Base-by-base conservation (phyloP, 2,797 vertebrate species). In the Silurus lanzhouensis region DNA sequence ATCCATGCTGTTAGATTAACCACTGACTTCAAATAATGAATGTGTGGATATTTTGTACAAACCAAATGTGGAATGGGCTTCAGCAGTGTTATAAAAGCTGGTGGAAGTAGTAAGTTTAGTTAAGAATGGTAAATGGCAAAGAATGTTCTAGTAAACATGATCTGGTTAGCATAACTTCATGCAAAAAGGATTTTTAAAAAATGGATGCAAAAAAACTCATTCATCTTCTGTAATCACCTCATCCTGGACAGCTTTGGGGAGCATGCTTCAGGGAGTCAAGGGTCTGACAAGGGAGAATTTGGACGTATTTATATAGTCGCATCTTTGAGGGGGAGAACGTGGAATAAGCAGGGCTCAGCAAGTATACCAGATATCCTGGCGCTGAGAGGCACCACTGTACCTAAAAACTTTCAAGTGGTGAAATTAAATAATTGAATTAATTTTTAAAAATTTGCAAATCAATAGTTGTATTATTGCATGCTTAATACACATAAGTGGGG, bases 21-120 rank as follows among this genome's bases (percentile, higher is more conserved):
- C 71, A 25, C 46, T 68, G 83, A 74, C 91, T 90, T 81, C 78
- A 85, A 70, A 38, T 60, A 27, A 83, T 81, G 92, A 92, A 93
- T 89, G 90, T 90, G 86, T 91, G 86, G 87, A 91, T 72, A 91
- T 91, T 70, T 88, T 15, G 74, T 87, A 88, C 85, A 88, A 82
- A 86, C 88, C 72, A 89, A 89, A 87, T 67, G 48, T 60, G 22
- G 60, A 75, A 91, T 90, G 80, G 89, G 15, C 0, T 20, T 84
- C 31, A n/a, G 5, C 5, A 48, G 48, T 81, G 81, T 88, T 87
- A 76, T 81, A 89, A 87, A 91, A 93, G 91, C 91, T 91, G 89
- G 9, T 77, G 27, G 84, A 88, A 87, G 67, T 83, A 86, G 89
- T 87, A 88, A 12, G 31, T 57, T 61, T 12, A 57, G 9, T 58